phyloP scores from a whole-genome alignment of 1,140 invertebrate species.

The Vanessa tameamea region DNA sequence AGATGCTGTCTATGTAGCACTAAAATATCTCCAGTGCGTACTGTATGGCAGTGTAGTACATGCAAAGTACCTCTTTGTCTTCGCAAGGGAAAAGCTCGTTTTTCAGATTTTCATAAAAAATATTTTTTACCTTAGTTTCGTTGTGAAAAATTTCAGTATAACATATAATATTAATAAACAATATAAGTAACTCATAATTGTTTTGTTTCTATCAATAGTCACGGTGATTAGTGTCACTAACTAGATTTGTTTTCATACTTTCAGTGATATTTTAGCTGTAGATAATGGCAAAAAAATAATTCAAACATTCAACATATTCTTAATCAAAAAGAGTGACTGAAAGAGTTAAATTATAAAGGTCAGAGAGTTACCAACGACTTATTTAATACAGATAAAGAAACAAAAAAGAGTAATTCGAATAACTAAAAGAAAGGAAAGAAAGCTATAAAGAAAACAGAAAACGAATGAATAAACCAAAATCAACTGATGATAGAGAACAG shows the following conservation, averaged over 20 bases:
- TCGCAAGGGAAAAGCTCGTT: conserved; percentile 34
- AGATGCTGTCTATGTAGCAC: conserved; percentile 35
- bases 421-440: no score
- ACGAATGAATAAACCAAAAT: not conserved
- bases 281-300: no score
- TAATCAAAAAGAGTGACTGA: no score
- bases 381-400: no score
- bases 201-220: conserved; percentile 24
- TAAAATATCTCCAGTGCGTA: conserved; percentile 32
- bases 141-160: not conserved
- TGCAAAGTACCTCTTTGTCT: conserved; percentile 34
- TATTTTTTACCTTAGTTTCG: conserved; percentile 21
- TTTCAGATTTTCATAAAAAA: conserved; percentile 38
- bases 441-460: not conserved
- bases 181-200: no score
- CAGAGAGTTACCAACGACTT: no score
- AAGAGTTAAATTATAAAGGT: no score
- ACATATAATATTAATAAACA: not conserved
- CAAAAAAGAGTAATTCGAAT: no score
- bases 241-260: not conserved
- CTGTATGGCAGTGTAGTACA: no score
- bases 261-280: no score
- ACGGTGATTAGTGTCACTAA: conserved; percentile 26
- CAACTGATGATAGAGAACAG: conserved; percentile 9
- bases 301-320: no score